phyloP scores from a whole-genome alignment of 2,113 vertebrate genomes.

The Uria lomvia region DNA sequence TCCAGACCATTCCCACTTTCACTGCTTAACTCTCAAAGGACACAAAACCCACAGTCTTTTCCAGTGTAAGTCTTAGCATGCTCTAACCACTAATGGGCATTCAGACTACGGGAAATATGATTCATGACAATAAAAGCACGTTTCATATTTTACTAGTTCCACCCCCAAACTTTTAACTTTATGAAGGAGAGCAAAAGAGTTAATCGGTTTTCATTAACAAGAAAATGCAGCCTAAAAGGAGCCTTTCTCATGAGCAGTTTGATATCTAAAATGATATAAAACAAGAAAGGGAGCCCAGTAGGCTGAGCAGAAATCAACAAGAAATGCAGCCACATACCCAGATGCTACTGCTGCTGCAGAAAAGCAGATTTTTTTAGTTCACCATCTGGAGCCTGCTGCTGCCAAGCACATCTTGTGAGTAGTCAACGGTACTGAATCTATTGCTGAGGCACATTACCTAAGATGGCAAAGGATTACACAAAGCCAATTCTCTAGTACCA shows the following conservation, averaged over 20 bases:
- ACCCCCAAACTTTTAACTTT: background rate
- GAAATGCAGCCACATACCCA: conserved; percentile 20
- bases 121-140: background rate
- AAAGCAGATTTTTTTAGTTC: conserved; percentile 1
- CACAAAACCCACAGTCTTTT: background rate
- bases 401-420: conserved; percentile 36
- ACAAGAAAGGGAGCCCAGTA: background rate
- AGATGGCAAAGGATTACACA: background rate
- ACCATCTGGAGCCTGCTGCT: conserved; percentile 46
- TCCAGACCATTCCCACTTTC: background rate
- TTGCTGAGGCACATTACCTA: background rate
- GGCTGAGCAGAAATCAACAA: conserved; percentile 9
- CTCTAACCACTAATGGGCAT: background rate
- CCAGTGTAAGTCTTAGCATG: background rate
- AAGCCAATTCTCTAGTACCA: background rate
- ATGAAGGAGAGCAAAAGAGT: background rate
- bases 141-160: background rate
- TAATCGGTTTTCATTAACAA: background rate
- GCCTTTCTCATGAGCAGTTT: background rate
- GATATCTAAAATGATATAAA: background rate
- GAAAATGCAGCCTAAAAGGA: background rate
- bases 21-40: background rate
- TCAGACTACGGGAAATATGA: background rate
- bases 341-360: conserved; percentile 24
- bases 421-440: background rate